phyloP scores from a whole-genome alignment of 2,113 vertebrate genomes.

The Arizona elegans region DNA sequence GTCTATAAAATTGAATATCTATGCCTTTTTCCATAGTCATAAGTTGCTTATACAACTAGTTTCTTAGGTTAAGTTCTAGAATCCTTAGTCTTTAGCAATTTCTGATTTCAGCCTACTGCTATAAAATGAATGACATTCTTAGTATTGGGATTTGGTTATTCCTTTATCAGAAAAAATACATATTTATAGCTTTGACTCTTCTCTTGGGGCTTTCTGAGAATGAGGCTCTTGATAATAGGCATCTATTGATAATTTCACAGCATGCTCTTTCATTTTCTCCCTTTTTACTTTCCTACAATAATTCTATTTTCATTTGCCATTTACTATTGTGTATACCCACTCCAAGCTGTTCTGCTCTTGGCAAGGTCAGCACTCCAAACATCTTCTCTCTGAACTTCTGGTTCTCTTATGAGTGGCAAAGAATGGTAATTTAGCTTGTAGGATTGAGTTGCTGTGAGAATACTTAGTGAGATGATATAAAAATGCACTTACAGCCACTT shows the following conservation, averaged over 20 bases:
- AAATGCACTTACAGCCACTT: slow-evolving; percentile 29
- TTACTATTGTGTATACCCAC: slow-evolving; percentile 20
- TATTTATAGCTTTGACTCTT: slow-evolving; percentile 21
- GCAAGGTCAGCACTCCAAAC: slow-evolving; percentile 40
- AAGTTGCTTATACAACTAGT: neutral
- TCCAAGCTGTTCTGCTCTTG: slow-evolving; percentile 36
- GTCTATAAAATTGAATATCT: neutral
- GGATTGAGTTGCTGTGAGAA: slow-evolving; percentile 42
- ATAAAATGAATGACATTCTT: slow-evolving; percentile 23
- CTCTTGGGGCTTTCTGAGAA: slow-evolving; percentile 30
- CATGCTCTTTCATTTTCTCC: neutral
- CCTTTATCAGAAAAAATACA: slow-evolving; percentile 11
- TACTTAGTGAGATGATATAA: slow-evolving; percentile 33
- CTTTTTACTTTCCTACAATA: slow-evolving; percentile 29
- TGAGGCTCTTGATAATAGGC: slow-evolving; percentile 19
- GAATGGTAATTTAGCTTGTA: slow-evolving; percentile 32
- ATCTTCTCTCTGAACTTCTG: slow-evolving; percentile 48
- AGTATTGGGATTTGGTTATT: neutral
- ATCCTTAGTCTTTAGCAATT: neutral
- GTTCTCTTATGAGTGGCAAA: slow-evolving; percentile 38
- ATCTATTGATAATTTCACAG: slow-evolving; percentile 33
- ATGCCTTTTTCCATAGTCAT: neutral
- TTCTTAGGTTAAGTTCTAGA: neutral
- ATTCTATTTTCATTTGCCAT: slow-evolving; percentile 30
- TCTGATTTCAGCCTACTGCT: neutral